These are phyloP conservation scores for Mylabris sibirica DNA, from an alignment of 2,888 invertebrate genomes.

Conservation along the genomic window DNA sequence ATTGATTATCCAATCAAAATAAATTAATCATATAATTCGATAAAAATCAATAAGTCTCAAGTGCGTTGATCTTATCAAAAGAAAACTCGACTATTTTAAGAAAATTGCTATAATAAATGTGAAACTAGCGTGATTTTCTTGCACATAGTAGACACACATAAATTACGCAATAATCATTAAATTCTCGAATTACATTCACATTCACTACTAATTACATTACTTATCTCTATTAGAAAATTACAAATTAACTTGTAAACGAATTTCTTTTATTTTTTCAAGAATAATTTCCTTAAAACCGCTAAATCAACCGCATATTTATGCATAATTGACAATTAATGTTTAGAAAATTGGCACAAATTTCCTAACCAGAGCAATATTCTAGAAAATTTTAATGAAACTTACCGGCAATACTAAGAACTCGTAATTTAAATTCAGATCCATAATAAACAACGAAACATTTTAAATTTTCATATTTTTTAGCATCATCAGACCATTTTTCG, in stretches of 20 bases:
- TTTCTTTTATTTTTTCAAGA: too few species aligned
- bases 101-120: background rate
- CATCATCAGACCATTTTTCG: constrained; percentile 91
- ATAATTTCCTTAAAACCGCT: background rate
- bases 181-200: background rate
- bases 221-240: background rate
- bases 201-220: background rate
- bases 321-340: too few species aligned
- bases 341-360: background rate
- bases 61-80: background rate
- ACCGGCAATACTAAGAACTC: constrained; percentile 88
- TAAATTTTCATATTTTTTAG: constrained; percentile 77
- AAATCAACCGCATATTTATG: constrained; percentile 1
- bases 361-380: background rate
- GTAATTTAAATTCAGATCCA: constrained; percentile 88
- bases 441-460: constrained; percentile 91
- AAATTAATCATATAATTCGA: too few species aligned
- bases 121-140: background rate
- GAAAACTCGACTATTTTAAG: background rate
- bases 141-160: background rate
- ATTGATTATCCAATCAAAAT: too few species aligned
- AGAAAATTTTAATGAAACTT: constrained; percentile 45
- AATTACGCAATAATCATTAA: background rate
- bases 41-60: too few species aligned
- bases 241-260: background rate